Evolutionary conservation across 1,140 invertebrate genomes (phyloP).

Genomic region (Hesperophylax magnus): DNA sequence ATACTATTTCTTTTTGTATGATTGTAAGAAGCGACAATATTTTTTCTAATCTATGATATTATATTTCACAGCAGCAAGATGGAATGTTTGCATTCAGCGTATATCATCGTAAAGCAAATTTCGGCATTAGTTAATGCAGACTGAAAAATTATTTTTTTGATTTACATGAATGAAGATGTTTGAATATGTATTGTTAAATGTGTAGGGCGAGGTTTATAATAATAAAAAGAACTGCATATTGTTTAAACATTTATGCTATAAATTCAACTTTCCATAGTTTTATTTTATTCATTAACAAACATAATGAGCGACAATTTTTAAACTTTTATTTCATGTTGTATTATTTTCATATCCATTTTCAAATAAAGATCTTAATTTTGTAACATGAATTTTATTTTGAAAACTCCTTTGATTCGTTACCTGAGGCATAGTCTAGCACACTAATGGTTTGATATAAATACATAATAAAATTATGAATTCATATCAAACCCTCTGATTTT

Average conservation of each 20-base stretch:
- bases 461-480: too few relatives aligned
- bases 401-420: too few relatives aligned
- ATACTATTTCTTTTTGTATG: not conserved
- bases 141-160: not conserved
- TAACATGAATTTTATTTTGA: not conserved
- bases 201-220: not conserved
- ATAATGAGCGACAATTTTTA: conserved; percentile 16
- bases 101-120: not conserved
- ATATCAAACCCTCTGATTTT: too few relatives aligned
- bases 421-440: too few relatives aligned
- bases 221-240: not conserved
- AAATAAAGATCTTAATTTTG: conserved; percentile 23
- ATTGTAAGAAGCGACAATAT: not conserved
- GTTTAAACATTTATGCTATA: not conserved
- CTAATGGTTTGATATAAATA: too few relatives aligned
- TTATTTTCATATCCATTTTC: not conserved
- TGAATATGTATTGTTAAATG: not conserved
- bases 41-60: not conserved
- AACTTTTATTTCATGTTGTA: conserved; percentile 1
- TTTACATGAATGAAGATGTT: not conserved
- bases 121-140: not conserved
- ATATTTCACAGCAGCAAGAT: not conserved
- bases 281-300: conserved; percentile 22
- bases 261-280: not conserved
- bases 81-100: not conserved